These are phyloP conservation scores for Aurelia sp. DNA, from an alignment of 30 jellyfish, hydroid and myxozoan genomes.

Conservation along the genomic window DNA sequence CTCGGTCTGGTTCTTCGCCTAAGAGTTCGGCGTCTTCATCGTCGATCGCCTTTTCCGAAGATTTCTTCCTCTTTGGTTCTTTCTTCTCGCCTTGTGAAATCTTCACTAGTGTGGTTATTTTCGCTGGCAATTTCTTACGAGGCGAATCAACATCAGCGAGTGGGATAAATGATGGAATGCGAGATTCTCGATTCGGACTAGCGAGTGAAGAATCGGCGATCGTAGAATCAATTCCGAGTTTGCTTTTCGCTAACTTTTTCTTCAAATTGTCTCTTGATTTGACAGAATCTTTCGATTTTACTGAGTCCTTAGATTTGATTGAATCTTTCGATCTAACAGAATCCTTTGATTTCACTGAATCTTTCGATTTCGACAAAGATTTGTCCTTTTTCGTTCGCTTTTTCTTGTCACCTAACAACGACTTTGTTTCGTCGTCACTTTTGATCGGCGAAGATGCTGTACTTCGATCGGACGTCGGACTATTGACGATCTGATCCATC, in stretches of 20 bases:
- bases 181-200: constrained; percentile 72
- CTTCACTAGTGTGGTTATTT: constrained; percentile 27
- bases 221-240: constrained; percentile 38
- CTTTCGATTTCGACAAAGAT: constrained; percentile 29
- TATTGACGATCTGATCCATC: neutral
- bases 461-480: constrained; percentile 35
- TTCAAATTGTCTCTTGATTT: constrained; percentile 28
- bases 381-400: constrained; percentile 19
- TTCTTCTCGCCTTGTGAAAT: constrained; percentile 10
- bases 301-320: constrained; percentile 14
- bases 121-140: constrained; percentile 3
- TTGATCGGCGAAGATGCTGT: constrained; percentile 55
- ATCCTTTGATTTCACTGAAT: constrained; percentile 31
- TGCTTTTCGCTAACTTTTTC: constrained; percentile 21
- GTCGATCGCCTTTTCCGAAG: constrained; percentile 2
- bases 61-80: constrained; percentile 17
- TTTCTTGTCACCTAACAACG: neutral
- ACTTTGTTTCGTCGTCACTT: constrained; percentile 54
- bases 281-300: constrained; percentile 15
- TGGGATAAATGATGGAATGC: constrained; percentile 82
- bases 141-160: constrained; percentile 58
- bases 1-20: constrained; percentile 61
- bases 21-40: constrained; percentile 39
- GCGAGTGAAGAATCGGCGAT: constrained; percentile 10
- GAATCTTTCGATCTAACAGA: constrained; percentile 22